A percentile compares a stretch with the other conserved stretches of the same genome.
These are phyloP conservation scores for Eremophila alpestris DNA, from an alignment of 2,797 vertebrate genomes.

Conservation along the genomic window DNA sequence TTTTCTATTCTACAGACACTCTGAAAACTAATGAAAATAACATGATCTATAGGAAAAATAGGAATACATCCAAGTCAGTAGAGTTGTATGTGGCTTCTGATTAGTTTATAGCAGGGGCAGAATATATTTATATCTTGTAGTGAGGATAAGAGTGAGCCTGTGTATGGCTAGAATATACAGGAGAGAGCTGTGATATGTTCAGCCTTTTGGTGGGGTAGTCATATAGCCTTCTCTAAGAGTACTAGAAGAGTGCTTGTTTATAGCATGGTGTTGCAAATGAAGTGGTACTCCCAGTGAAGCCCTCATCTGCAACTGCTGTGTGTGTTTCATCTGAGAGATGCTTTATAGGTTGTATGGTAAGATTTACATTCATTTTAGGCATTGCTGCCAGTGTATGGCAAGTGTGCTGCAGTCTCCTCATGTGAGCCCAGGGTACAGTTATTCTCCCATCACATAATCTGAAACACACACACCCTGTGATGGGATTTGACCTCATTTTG, in stretches of 20 bases:
- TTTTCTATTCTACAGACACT: background rate
- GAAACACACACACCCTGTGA: background rate
- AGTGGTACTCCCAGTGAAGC: background rate
- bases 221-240: background rate
- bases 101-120: background rate
- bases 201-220: background rate
- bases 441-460: background rate
- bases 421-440: background rate
- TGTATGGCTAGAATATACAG: background rate
- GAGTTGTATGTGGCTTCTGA: background rate
- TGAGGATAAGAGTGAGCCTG: background rate
- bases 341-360: background rate
- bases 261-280: background rate
- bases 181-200: background rate
- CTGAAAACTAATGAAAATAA: background rate
- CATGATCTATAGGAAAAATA: background rate
- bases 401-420: background rate
- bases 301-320: background rate
- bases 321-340: background rate
- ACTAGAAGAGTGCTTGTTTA: background rate
- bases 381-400: background rate
- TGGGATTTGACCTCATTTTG: background rate
- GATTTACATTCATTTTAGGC: background rate
- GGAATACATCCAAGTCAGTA: background rate
- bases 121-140: background rate